Conservation (phyloP, 1,140 invertebrate genomes). For the Stratiolaelaps scimitus region DNA sequence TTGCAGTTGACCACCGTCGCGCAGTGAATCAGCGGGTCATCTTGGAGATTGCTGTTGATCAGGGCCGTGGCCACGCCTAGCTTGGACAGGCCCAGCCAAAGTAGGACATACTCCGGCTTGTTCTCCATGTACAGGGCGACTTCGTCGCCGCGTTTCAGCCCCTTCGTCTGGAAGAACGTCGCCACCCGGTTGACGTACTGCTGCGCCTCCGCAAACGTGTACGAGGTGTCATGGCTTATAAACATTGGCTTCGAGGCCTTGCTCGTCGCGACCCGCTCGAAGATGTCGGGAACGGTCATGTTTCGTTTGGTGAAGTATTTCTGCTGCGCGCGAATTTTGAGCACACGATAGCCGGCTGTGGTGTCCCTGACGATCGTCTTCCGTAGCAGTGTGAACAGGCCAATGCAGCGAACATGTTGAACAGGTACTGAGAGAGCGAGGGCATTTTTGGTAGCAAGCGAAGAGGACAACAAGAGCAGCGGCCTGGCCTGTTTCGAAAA, state of each 20-base stretch:
- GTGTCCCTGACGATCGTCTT: not conserved
- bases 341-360: not conserved
- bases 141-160: constrained; percentile 57
- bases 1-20: constrained; percentile 38
- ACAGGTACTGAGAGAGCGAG: not conserved
- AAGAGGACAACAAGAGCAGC: too few species aligned
- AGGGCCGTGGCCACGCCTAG: constrained; percentile 39
- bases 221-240: not conserved
- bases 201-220: constrained; percentile 43
- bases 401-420: constrained; percentile 17
- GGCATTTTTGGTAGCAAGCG: too few species aligned
- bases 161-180: constrained; percentile 56
- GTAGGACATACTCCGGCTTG: constrained; percentile 61
- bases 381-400: not conserved
- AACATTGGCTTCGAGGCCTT: not conserved
- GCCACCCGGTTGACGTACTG: constrained; percentile 61
- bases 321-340: not conserved
- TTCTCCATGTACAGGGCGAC: constrained; percentile 74
- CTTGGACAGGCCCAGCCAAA: constrained; percentile 66
- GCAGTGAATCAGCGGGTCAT: constrained; percentile 38
- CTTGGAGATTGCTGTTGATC: constrained; percentile 39
- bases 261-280: not conserved
- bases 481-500: too few species aligned
- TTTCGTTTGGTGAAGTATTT: not conserved
- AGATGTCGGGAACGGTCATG: not conserved